Conservation (phyloP, 2,113 vertebrate genomes). For the Rhizomys pruinosus region DNA sequence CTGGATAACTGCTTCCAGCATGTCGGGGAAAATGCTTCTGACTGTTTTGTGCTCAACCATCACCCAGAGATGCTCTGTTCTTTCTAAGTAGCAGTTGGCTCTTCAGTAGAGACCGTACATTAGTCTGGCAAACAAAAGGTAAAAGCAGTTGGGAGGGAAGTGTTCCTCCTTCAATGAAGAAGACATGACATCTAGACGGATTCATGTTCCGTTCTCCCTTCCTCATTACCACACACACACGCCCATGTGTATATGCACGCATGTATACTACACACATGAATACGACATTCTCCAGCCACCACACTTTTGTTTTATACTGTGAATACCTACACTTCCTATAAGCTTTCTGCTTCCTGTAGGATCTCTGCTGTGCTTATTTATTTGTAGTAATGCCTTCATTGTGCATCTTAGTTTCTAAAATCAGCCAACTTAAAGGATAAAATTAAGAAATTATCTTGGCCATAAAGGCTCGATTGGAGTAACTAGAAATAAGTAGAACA, state of each 20-base stretch:
- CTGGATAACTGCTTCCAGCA: slow-evolving; percentile 44
- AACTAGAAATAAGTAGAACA: background rate
- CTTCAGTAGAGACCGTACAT: background rate
- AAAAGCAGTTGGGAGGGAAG: background rate
- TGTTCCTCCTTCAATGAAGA: background rate
- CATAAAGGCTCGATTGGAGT: background rate
- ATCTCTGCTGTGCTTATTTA: background rate
- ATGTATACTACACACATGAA: background rate
- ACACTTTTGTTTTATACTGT: background rate
- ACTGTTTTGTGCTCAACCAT: background rate
- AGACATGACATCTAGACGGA: background rate
- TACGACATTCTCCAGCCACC: no score
- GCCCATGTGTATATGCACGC: fast-evolving
- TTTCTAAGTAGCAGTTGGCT: background rate
- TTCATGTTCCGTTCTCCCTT: background rate
- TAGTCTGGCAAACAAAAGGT: slow-evolving; percentile 30
- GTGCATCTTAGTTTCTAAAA: background rate
- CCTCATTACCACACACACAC: background rate
- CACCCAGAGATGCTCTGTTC: background rate
- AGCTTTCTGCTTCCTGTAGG: background rate
- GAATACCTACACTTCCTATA: background rate
- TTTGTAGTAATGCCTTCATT: background rate
- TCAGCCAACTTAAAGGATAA: background rate
- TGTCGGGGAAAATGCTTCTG: slow-evolving; percentile 20
- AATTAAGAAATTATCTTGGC: background rate